These are phyloP conservation scores for Adelges cooleyi DNA, from an alignment of 1,140 invertebrate genomes.

Conservation along the genomic window DNA sequence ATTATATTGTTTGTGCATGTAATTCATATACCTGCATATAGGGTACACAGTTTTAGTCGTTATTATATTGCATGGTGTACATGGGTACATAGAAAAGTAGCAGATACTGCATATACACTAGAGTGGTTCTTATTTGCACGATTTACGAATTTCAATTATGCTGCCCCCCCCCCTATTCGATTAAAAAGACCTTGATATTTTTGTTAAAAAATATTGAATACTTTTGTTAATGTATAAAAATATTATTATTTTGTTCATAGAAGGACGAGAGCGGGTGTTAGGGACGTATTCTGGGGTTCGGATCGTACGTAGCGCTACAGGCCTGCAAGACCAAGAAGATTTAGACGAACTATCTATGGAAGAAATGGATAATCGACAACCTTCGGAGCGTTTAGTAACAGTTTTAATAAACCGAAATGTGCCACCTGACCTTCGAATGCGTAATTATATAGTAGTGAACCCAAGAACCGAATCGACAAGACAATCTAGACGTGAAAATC, in stretches of 20 bases:
- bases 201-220: too few species aligned
- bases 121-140: too few species aligned
- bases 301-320: conserved; percentile 29
- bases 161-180: too few species aligned
- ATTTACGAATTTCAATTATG: too few species aligned
- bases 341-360: not conserved
- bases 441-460: not conserved
- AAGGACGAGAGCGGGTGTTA: conserved; percentile 7
- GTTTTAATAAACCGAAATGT: not conserved
- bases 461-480: not conserved
- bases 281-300: conserved; percentile 33
- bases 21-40: too few species aligned
- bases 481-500: not conserved
- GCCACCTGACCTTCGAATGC: not conserved
- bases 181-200: too few species aligned
- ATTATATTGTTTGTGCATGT: not conserved
- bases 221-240: not conserved
- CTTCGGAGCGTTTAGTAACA: not conserved
- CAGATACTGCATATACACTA: too few species aligned
- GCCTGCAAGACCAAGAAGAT: conserved; percentile 22
- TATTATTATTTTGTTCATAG: not conserved
- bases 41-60: too few species aligned
- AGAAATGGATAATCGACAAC: not conserved
- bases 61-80: too few species aligned
- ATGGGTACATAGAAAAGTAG: too few species aligned